A percentile compares a stretch with the other conserved stretches of the same genome.
Conservation (phyloP, 2,888 invertebrate species). For the Tenodera sinensis region DNA sequence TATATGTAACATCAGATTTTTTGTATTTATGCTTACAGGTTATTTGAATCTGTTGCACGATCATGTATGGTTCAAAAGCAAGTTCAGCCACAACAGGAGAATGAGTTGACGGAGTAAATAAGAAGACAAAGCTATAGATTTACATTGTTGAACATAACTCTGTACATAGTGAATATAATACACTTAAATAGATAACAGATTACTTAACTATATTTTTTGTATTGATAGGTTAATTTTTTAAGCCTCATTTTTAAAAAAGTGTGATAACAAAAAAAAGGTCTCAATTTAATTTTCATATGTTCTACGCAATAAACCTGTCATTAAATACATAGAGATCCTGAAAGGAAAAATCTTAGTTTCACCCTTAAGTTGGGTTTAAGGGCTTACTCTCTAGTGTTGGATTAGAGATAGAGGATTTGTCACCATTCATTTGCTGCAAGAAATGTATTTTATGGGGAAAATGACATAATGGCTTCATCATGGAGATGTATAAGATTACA, state of each 20-base stretch:
- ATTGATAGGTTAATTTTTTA: slow-evolving; percentile 18
- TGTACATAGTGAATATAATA: slow-evolving; percentile 16
- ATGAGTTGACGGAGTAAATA: slow-evolving; percentile 62
- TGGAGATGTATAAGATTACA: not conserved
- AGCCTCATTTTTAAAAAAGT: slow-evolving; percentile 17
- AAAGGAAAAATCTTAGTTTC: not conserved
- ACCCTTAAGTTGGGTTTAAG: not conserved
- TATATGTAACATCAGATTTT: too few relatives aligned
- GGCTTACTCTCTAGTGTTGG: not conserved
- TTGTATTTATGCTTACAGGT: slow-evolving; percentile 50
- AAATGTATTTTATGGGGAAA: not conserved
- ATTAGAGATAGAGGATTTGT: not conserved
- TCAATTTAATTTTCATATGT: not conserved
- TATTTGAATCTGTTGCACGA: slow-evolving; percentile 94
- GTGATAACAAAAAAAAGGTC: not conserved
- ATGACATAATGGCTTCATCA: not conserved
- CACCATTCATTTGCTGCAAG: not conserved
- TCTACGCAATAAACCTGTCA: not conserved
- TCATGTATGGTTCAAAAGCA: slow-evolving; percentile 90
- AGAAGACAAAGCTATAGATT: not conserved
- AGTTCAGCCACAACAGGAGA: slow-evolving; percentile 59
- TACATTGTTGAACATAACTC: not conserved
- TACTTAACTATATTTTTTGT: slow-evolving; percentile 22
- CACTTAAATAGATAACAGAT: slow-evolving; percentile 6
- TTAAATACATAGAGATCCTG: not conserved